Conservation (phyloP, 1,140 invertebrate genomes). For the Halesus radiatus region DNA sequence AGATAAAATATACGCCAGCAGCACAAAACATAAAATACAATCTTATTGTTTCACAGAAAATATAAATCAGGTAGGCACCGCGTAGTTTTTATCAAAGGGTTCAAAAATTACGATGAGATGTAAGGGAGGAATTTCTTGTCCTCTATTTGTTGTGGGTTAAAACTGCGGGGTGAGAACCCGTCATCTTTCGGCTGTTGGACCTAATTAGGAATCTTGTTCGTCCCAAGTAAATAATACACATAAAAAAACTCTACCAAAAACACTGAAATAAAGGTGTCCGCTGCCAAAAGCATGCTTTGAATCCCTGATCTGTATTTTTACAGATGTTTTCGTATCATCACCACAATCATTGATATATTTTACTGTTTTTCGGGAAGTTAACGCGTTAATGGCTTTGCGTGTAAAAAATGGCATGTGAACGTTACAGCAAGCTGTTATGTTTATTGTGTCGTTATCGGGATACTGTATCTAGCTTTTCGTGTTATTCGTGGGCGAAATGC, state of each 20-base stretch:
- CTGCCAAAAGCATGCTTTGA: neutral
- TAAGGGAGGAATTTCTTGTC: neutral
- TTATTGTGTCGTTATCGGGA: too few relatives aligned
- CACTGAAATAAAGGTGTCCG: neutral
- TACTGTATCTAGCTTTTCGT: too few relatives aligned
- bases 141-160: neutral
- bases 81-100: constrained; percentile 3
- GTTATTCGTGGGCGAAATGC: too few relatives aligned
- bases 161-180: neutral
- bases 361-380: too few relatives aligned
- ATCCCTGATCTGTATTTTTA: too few relatives aligned
- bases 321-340: too few relatives aligned
- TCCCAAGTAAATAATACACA: neutral
- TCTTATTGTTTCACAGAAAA: constrained; percentile 5
- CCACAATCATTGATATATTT: too few relatives aligned
- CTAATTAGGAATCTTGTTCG: constrained; percentile 8
- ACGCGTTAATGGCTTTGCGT: too few relatives aligned
- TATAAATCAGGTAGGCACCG: constrained; percentile 6
- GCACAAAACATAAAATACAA: neutral
- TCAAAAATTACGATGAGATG: constrained; percentile 4
- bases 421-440: too few relatives aligned
- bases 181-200: neutral
- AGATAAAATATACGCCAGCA: neutral
- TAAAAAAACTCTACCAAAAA: neutral
- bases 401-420: too few relatives aligned